Conservation (phyloP, 2,888 invertebrate species). For the Ophraella communa region DNA sequence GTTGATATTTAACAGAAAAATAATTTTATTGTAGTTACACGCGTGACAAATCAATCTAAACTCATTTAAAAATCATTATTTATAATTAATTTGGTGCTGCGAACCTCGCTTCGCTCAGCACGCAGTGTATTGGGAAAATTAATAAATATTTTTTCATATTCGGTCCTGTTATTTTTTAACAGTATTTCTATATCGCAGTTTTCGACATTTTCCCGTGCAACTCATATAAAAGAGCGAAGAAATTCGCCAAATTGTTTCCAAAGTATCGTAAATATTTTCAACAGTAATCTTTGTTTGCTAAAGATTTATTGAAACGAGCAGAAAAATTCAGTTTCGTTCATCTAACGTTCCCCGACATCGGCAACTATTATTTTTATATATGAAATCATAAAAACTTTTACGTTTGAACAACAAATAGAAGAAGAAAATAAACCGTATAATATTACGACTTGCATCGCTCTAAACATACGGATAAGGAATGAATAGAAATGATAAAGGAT, state of each 20-base stretch:
- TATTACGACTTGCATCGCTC: neutral
- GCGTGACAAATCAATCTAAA: no score
- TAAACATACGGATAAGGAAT: neutral
- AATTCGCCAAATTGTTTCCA: no score
- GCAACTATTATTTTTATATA: constrained; percentile 19
- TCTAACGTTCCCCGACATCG: constrained; percentile 1
- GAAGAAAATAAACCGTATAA: constrained; percentile 9
- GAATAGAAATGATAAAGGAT: neutral
- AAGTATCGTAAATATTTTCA: neutral
- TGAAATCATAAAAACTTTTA: constrained; percentile 15
- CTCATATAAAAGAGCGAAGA: no score
- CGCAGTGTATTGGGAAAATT: no score
- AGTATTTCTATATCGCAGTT: no score
- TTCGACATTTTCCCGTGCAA: no score
- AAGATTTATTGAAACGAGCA: constrained; percentile 10
- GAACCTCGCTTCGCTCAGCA: no score
- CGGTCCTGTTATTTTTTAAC: no score
- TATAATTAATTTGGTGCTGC: no score
- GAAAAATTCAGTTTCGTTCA: neutral
- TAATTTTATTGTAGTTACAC: no score
- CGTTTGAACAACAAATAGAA: constrained; percentile 8
- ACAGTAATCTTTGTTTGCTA: constrained; percentile 1
- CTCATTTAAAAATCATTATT: no score
- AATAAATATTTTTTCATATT: no score
- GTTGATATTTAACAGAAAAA: neutral